Evolutionary conservation across 2,888 invertebrate genomes (phyloP), one percentile per base, ranked within the genome.

Genomic region (Trissolcus japonicus): DNA sequence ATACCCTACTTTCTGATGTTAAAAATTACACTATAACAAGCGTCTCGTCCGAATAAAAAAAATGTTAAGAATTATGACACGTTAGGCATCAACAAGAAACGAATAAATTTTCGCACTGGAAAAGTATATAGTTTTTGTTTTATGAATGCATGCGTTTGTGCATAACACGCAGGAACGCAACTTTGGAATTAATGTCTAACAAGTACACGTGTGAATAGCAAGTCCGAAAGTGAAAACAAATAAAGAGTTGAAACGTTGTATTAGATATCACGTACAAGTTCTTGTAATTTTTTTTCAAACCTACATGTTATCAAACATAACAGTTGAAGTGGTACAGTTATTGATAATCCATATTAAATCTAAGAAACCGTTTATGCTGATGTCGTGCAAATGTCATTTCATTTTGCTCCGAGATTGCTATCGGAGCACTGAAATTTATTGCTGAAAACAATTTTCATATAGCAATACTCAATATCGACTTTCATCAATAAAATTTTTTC

Each of bases 331-430:
- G n/a, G 50, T 41, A 29, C 40, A 46, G 56, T 63, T 69, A 65
- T 78, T 78, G 51, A 78, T 75, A 75, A 75, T 72, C 75, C 57
- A 67, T 68, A 78, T 75, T 78, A 78, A 75, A 75, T 56, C 67
- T 56, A 35, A 78, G 71, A 75, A 75, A 78, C 71, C 56, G 60
- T 57, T 71, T 72, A 75, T 72, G 72, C 75, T 68, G 68, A 78
- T 78, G 73, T 62, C 72, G 56, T 51, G 62, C 76, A 66, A 76
- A 73, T 79, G 76, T 74, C 76, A 79, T 76, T 76, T 62, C 62
- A 29, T 54, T 66, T 60, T 60, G 17, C n/a, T 7, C 40, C 13
- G 46, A 68, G 79, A 79, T 79, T 50, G 66, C 69, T 76, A 79
- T 79, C 79, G 41, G 25, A 21, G 41, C 62, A n/a, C 29, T 50